Conservation (phyloP, 2,888 invertebrate genomes). For the Lissonota sp. region DNA sequence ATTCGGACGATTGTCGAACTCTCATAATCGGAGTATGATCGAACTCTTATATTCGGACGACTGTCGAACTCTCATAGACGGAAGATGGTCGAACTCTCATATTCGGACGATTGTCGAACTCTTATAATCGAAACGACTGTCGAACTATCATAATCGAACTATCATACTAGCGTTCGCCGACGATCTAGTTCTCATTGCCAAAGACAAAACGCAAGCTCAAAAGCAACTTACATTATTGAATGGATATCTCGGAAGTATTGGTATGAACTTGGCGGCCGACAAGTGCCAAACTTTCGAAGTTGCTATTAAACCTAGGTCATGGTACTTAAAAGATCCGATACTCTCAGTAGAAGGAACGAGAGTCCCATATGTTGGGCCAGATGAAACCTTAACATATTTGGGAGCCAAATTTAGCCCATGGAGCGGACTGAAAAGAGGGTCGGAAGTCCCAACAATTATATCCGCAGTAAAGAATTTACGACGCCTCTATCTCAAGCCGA, state of each 20-base stretch:
- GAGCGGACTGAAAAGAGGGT: constrained; percentile 34
- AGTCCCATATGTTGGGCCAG: background rate
- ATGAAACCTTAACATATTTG: constrained; percentile 16
- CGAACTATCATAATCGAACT: too few species aligned
- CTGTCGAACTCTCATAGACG: too few species aligned
- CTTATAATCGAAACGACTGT: too few species aligned
- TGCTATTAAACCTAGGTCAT: background rate
- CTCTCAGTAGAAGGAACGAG: background rate
- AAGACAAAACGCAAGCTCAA: background rate
- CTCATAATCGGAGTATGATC: too few species aligned
- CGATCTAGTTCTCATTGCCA: constrained; percentile 59
- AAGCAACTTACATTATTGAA: background rate
- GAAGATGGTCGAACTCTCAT: too few species aligned
- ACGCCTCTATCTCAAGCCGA: constrained; percentile 35
- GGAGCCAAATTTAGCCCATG: constrained; percentile 28
- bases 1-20: background rate
- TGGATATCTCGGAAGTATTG: background rate
- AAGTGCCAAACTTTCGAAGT: constrained; percentile 59
- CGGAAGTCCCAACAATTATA: background rate
- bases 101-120: too few species aligned
- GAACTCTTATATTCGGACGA: too few species aligned
- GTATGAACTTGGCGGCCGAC: constrained; percentile 47
- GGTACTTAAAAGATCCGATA: constrained; percentile 39
- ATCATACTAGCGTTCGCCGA: constrained; percentile 66
- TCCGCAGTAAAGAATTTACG: background rate